Evolutionary conservation across 1,140 invertebrate species (phyloP).

Genomic region (Zaprionus ghesquierei): DNA sequence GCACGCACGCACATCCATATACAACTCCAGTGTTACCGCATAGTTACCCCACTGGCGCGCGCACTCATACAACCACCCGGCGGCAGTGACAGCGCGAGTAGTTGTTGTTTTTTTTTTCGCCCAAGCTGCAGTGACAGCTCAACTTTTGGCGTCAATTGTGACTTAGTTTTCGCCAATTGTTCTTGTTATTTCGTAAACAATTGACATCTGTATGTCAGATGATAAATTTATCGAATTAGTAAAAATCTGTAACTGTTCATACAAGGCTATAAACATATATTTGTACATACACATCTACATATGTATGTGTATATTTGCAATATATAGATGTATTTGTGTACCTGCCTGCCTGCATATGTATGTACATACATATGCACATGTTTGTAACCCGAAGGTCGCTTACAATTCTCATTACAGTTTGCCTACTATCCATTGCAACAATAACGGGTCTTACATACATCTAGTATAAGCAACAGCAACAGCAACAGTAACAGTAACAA

Average conservation of each 20-base stretch:
- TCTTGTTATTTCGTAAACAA: constrained; percentile 64
- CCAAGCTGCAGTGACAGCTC: constrained; percentile 22
- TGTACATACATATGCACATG: too few species aligned
- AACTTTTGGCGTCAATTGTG: constrained; percentile 13
- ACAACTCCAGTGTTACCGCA: constrained; percentile 70
- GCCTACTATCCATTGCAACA: constrained; percentile 48
- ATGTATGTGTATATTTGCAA: not conserved
- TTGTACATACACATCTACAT: not conserved
- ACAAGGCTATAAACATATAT: not conserved
- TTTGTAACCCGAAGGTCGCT: constrained; percentile 20
- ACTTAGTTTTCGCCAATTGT: constrained; percentile 20
- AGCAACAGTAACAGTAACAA: constrained; percentile 13
- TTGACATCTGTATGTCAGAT: constrained; percentile 16
- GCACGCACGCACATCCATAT: too few species aligned
- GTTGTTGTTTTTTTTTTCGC: constrained; percentile 53
- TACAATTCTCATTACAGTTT: constrained; percentile 33
- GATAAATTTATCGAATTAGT: constrained; percentile 34
- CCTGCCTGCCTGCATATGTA: too few species aligned
- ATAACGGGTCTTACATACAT: constrained; percentile 60
- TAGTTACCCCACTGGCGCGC: constrained; percentile 37
- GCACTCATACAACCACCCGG: constrained; percentile 4
- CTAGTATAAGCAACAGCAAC: constrained; percentile 57
- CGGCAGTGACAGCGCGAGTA: constrained; percentile 23
- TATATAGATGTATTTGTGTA: not conserved
- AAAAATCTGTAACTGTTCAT: constrained; percentile 25